phyloP scores from a whole-genome alignment of 2,113 vertebrate species.

The Xiphophorus hellerii region DNA sequence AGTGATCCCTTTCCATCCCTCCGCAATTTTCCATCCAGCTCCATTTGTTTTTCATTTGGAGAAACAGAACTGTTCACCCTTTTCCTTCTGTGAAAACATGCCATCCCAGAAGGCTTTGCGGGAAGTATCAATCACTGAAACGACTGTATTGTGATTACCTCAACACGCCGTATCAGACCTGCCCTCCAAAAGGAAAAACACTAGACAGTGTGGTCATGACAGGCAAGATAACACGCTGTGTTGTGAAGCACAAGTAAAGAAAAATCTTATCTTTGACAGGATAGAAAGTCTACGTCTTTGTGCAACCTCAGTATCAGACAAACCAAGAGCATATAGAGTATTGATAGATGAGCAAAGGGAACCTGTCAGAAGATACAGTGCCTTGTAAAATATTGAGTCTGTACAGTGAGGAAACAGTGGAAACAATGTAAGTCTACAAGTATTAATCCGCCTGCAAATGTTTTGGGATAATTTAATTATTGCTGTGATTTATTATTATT shows the following conservation, averaged over 20 bases:
- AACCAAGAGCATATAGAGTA: conserved; percentile 10
- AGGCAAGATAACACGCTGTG: conserved; percentile 42
- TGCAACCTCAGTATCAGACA: conserved; percentile 32
- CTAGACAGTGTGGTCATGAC: conserved; percentile 45
- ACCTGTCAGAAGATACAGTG: conserved; percentile 45
- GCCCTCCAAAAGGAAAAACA: conserved; percentile 61
- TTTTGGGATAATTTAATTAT: conserved; percentile 31
- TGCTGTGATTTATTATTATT: conserved; percentile 9
- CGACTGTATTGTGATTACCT: conserved; percentile 64
- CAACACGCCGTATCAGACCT: conserved; percentile 47
- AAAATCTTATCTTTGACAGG: conserved; percentile 56
- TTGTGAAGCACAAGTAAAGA: conserved; percentile 18
- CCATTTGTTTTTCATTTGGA: conserved; percentile 76
- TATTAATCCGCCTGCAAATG: conserved; percentile 32
- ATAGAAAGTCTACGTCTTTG: conserved; percentile 33
- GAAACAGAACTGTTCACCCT: conserved; percentile 72
- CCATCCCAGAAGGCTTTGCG: conserved; percentile 68
- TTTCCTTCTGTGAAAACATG: conserved; percentile 75
- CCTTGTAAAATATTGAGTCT: conserved; percentile 52
- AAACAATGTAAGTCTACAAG: conserved; percentile 31
- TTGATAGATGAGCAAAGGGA: conserved; percentile 44
- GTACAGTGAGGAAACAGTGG: conserved; percentile 48
- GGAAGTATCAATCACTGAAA: conserved; percentile 74
- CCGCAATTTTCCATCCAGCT: conserved; percentile 68
- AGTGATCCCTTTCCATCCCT: conserved; percentile 68